A percentile compares a stretch with the other conserved stretches of the same genome.
Conservation (phyloP, 1,140 invertebrate genomes). For the Coptotermes formosanus region DNA sequence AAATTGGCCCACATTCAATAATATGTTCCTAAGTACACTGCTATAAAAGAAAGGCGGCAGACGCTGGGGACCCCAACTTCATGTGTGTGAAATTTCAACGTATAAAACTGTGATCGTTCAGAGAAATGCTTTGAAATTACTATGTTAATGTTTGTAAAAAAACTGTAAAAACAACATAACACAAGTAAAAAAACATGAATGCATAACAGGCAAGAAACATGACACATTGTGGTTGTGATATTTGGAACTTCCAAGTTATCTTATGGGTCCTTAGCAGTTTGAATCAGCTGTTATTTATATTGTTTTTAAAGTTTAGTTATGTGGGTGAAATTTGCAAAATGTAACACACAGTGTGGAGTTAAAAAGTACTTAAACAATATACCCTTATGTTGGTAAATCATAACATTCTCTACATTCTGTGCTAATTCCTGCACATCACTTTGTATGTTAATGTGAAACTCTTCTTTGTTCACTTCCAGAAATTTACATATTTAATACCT, state of each 20-base stretch:
- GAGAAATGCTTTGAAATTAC: too few relatives aligned
- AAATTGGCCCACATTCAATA: too few relatives aligned
- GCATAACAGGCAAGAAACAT: not conserved
- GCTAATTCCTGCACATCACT: not conserved
- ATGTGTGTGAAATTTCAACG: too few relatives aligned
- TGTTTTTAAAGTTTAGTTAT: not conserved
- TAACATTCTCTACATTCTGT: not conserved
- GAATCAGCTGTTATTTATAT: not conserved
- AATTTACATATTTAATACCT: not conserved
- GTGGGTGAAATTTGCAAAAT: not conserved
- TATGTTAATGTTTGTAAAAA: too few relatives aligned
- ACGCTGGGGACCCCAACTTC: too few relatives aligned
- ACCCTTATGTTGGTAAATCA: not conserved
- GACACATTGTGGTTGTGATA: constrained; percentile 4
- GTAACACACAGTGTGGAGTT: not conserved
- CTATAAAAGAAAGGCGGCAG: too few relatives aligned
- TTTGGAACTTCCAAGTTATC: not conserved
- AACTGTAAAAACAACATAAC: not conserved
- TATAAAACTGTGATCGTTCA: too few relatives aligned
- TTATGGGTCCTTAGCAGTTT: not conserved
- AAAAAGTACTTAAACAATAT: not conserved
- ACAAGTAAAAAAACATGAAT: not conserved
- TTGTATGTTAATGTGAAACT: not conserved
- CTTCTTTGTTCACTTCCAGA: not conserved
- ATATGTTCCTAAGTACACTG: too few relatives aligned